These are phyloP conservation scores for Antheraea mylitta DNA, from an alignment of 1,140 invertebrate genomes.

Conservation along the genomic window DNA sequence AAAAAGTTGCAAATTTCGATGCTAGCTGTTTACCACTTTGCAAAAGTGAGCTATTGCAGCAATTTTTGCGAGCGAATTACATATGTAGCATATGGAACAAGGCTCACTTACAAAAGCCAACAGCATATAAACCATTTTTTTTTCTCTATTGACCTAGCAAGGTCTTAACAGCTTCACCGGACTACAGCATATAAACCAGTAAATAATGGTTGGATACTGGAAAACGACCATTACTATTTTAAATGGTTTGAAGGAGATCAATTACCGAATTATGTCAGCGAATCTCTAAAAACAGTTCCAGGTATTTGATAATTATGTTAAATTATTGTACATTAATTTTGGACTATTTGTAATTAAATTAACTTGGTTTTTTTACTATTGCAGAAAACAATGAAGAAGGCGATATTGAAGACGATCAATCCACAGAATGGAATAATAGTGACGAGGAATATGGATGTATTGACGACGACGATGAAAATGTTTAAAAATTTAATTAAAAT, in stretches of 20 bases:
- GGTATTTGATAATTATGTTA: not conserved
- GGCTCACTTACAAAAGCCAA: slow-evolving; percentile 21
- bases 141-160: too few relatives aligned
- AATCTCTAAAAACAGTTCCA: slow-evolving; percentile 10
- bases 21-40: slow-evolving; percentile 37
- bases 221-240: slow-evolving; percentile 30
- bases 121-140: not conserved
- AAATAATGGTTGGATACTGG: slow-evolving; percentile 32
- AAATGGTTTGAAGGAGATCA: slow-evolving; percentile 31
- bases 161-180: too few relatives aligned
- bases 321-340: slow-evolving; percentile 17
- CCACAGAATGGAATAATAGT: not conserved
- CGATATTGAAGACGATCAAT: not conserved
- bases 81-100: slow-evolving; percentile 43
- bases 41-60: slow-evolving; percentile 42
- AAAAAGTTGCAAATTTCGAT: slow-evolving; percentile 47
- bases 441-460: not conserved
- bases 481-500: slow-evolving; percentile 1
- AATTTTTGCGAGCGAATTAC: slow-evolving; percentile 44
- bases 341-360: not conserved
- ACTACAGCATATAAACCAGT: too few relatives aligned
- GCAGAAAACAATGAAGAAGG: not conserved
- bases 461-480: not conserved
- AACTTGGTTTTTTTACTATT: not conserved
- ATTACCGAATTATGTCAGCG: slow-evolving; percentile 21